Conservation (phyloP, 2,888 invertebrate genomes). For the Trissolcus japonicus region DNA sequence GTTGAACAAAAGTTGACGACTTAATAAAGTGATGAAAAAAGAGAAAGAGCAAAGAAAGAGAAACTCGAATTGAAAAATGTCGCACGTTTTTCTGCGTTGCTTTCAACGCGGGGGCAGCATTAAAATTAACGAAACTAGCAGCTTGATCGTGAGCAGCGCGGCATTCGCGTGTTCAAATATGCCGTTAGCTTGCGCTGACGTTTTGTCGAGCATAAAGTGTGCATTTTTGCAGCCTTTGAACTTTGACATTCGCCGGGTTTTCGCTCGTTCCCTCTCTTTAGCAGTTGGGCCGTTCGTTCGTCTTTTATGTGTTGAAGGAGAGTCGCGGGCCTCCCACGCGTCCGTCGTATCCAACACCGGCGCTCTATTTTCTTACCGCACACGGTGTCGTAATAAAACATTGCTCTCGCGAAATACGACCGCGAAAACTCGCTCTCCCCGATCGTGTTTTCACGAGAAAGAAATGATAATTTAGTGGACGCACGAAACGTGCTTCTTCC, state of each 20-base stretch:
- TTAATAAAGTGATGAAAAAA: conserved; percentile 2
- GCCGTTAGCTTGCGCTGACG: conserved; percentile 48
- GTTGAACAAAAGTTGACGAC: neutral
- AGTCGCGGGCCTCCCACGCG: conserved; percentile 18
- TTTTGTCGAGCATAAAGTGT: conserved; percentile 56
- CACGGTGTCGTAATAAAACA: conserved; percentile 30
- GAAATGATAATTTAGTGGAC: neutral
- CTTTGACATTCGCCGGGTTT: conserved; percentile 51
- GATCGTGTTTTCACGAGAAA: neutral
- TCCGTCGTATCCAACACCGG: conserved; percentile 21
- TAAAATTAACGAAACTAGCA: conserved; percentile 46
- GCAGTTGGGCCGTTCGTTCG: conserved; percentile 32
- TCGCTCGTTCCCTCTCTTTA: conserved; percentile 51
- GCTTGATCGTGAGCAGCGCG: conserved; percentile 24
- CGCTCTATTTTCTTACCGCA: conserved; percentile 31
- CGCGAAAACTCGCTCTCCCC: no score
- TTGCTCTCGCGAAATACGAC: neutral
- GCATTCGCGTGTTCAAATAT: conserved; percentile 48
- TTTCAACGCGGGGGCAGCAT: conserved; percentile 31
- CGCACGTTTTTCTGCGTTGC: conserved; percentile 9
- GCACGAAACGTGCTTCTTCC: no score
- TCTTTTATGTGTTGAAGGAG: conserved; percentile 28
- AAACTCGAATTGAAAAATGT: conserved; percentile 2
- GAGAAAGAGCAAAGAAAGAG: neutral
- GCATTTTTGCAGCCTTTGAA: conserved; percentile 55